Evolutionary conservation across 1,140 invertebrate genomes (phyloP), one percentile per base, ranked within the genome.

Genomic region (Drosophila nigromelanica): DNA sequence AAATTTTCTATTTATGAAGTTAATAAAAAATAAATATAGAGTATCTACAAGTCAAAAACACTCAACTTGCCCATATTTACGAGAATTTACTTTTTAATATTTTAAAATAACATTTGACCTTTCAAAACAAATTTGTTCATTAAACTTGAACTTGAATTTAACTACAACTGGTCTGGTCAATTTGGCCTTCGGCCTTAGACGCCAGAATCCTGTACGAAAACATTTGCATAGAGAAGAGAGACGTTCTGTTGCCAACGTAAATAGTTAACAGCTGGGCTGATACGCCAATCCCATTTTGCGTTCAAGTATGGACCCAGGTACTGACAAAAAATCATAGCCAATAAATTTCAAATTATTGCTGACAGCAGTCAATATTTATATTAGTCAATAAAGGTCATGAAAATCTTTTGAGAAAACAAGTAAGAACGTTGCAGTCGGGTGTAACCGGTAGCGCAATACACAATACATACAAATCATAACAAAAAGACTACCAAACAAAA

Each of bases 91-190:
- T 27, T n/a, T 12, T 35, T 21, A 40, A 73, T 58, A 61, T 52
- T 37, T 12, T 39, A 48, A 54, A 24, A 47, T 30, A 63, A 59
- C 24, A 35, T 56, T 45, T 73, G 78, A 81, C 78, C 78, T 81
- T 80, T 78, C 24, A 73, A 68, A 70, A 52, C 37, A 35, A 42
- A 62, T 42, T 69, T 48, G 37, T 47, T 43, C 40, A 37, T 35
- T 43, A 58, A 85, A 76, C 80, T 59, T 80, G 73, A 80, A 86
- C 81, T 70, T 63, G 61, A 71, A 30, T 61, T 27, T 58, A 40
- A 50, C 6, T 10, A 10, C 39, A 18, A 39, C 35, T 30, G 35
- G 55, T 35, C 45, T 59, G 35, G 8, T 14, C 8, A 10, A 8
- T 10, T n/a, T 45, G 30, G 48, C 56, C 55, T 8, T 10, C n/a